Evolutionary conservation across 2,888 invertebrate species (phyloP), one percentile per base, ranked within the genome.

Genomic region (Amaurobius ferox): DNA sequence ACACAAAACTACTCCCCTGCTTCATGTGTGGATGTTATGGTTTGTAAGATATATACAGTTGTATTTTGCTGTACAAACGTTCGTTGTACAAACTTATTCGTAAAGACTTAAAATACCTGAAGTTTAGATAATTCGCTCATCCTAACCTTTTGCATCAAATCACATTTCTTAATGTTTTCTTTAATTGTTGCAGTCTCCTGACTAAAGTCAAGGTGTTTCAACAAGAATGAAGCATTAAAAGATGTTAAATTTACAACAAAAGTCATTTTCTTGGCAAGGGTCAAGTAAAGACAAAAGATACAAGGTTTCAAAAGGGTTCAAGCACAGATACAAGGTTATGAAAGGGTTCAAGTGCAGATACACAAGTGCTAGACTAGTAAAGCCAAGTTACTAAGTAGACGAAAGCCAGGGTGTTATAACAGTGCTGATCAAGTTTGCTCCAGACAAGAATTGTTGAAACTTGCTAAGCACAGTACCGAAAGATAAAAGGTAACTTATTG

Each of bases 141-240:
- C 6, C 6, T 44, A 9, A n/a, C n/a, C n/a, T n/a, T n/a, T n/a
- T 44, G 2, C 6, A 44, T 2, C 6, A 5, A 44, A 9, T 16
- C 16, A 11, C 16, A n/a, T 55, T 55, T 23, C 55, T 23, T 55
- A 55, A 19, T 55, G 5, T 55, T 55, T 55, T 55, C 55, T 55
- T 55, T 55, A 55, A 55, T 11, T 55, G 23, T 55, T 55, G 11
- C 55, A 55, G 55, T 55, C 19, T 1, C 23, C 19, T 23, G 23
- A n/a, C n/a, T 55, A 55, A 55, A 55, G 23, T 19, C 55, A 55
- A 55, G 55, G 23, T 55, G 55, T 23, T 55, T 55, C 55, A 55
- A 19, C 55, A 55, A 55, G 55, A 19, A 23, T 55, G 55, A 55
- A 55, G 55, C 23, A 55, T 55, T 23, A 1, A 55, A 55, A n/a